These are phyloP conservation scores for Ganaspis sp. DNA, from an alignment of 1,140 invertebrate species.

Conservation along the genomic window DNA sequence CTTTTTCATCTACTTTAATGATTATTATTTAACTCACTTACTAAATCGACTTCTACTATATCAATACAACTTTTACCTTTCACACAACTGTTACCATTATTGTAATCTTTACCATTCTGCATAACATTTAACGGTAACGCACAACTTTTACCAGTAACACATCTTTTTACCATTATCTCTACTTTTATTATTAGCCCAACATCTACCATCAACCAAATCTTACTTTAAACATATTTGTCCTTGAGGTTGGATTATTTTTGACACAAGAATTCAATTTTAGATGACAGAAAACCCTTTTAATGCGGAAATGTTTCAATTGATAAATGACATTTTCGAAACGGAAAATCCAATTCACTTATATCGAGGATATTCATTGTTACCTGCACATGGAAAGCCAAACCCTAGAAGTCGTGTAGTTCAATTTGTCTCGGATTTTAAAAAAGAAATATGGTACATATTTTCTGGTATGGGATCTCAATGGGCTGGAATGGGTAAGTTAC, in stretches of 20 bases:
- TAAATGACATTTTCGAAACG: constrained; percentile 71
- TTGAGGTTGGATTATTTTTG: too few relatives aligned
- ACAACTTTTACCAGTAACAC: too few relatives aligned
- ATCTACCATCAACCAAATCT: too few relatives aligned
- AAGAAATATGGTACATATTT: constrained; percentile 79
- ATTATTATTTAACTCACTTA: too few relatives aligned
- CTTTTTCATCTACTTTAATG: neutral
- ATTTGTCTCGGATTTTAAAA: neutral
- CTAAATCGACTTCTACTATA: too few relatives aligned
- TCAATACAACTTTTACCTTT: too few relatives aligned
- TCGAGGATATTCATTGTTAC: constrained; percentile 70
- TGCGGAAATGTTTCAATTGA: constrained; percentile 72
- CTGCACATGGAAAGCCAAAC: constrained; percentile 30
- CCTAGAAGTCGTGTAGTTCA: neutral
- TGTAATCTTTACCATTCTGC: too few relatives aligned
- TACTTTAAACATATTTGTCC: too few relatives aligned
- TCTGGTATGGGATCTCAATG: constrained; percentile 85
- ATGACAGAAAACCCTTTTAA: constrained; percentile 56
- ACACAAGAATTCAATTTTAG: constrained; percentile 38
- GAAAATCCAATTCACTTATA: constrained; percentile 71
- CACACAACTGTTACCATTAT: too few relatives aligned
- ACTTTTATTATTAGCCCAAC: too few relatives aligned
- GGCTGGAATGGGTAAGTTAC: constrained; percentile 79
- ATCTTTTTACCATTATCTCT: too few relatives aligned
- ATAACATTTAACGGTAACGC: too few relatives aligned